These are phyloP conservation scores for Cygnus olor DNA, from an alignment of 2,797 vertebrate genomes.

Conservation along the genomic window DNA sequence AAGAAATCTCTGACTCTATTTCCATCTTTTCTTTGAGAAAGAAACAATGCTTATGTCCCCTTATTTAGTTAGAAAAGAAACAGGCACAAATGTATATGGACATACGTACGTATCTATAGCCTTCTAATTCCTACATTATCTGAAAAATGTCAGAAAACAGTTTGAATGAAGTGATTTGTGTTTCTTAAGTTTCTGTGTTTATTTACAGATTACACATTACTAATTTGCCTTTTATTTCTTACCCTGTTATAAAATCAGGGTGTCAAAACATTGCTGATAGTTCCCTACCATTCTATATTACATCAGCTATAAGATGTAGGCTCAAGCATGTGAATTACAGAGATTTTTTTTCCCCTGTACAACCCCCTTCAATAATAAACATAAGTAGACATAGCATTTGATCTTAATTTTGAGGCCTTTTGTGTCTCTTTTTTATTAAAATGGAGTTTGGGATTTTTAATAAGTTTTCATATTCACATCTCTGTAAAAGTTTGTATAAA, in stretches of 20 bases:
- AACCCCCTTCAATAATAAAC: neutral
- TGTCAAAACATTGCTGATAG: constrained; percentile 39
- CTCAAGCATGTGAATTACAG: neutral
- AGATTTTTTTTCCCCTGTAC: neutral
- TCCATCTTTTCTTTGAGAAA: neutral
- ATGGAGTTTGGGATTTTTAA: constrained; percentile 21
- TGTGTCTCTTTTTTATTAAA: constrained; percentile 42
- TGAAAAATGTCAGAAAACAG: neutral
- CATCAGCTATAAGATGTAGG: constrained; percentile 18
- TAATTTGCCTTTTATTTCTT: neutral
- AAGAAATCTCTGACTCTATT: neutral
- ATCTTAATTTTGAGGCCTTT: constrained; percentile 21
- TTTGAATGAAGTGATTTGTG: constrained; percentile 33
- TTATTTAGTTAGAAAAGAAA: neutral
- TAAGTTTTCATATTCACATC: neutral
- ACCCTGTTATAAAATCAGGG: constrained; percentile 25
- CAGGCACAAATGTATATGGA: neutral
- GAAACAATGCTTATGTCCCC: neutral
- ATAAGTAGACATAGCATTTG: constrained; percentile 20
- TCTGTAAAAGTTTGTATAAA: constrained; percentile 11
- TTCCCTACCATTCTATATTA: constrained; percentile 27
- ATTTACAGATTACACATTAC: constrained; percentile 27
- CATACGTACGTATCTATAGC: neutral
- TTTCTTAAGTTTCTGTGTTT: constrained; percentile 47
- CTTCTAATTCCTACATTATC: neutral